These are phyloP conservation scores for Emmelina monodactyla DNA, from an alignment of 2,888 invertebrate genomes.

Conservation along the genomic window DNA sequence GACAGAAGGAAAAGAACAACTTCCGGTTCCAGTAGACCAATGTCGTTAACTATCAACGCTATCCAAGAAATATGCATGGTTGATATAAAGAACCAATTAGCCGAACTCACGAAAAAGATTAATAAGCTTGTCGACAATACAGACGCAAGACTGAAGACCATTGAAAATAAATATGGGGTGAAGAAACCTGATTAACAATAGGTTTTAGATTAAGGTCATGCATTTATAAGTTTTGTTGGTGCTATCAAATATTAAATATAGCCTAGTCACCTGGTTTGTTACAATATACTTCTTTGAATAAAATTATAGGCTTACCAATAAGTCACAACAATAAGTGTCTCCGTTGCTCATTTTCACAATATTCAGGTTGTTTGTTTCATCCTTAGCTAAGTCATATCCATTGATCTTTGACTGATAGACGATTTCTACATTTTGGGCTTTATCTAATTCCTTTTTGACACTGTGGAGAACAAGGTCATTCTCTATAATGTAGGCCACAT, in stretches of 20 bases:
- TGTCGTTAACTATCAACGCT: conserved; percentile 43
- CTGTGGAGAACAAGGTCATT: conserved; percentile 87
- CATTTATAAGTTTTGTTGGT: too few relatives aligned
- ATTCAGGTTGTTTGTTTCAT: conserved; percentile 25
- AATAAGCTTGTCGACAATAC: conserved; percentile 42
- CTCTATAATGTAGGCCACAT: conserved; percentile 92
- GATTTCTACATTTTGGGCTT: conserved; percentile 67
- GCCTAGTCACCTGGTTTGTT: too few relatives aligned
- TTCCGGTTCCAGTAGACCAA: conserved; percentile 33
- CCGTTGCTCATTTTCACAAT: conserved; percentile 71
- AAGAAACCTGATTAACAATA: background rate
- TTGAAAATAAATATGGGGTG: conserved; percentile 35
- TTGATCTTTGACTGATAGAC: conserved; percentile 74
- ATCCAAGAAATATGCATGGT: conserved; percentile 60
- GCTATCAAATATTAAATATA: too few relatives aligned
- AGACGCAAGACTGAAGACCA: conserved; percentile 30
- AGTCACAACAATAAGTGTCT: conserved; percentile 67
- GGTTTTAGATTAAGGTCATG: too few relatives aligned
- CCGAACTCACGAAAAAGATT: conserved; percentile 45
- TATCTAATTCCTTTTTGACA: conserved; percentile 68
- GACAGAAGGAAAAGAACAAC: conserved; percentile 44
- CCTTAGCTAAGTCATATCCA: conserved; percentile 65
- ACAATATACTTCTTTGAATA: too few relatives aligned
- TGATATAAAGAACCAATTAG: conserved; percentile 48
- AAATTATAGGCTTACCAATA: conserved; percentile 78